These are phyloP conservation scores for Phenganax stokvisi DNA, from an alignment of 92 coral and sea anemone genomes.

Conservation along the genomic window DNA sequence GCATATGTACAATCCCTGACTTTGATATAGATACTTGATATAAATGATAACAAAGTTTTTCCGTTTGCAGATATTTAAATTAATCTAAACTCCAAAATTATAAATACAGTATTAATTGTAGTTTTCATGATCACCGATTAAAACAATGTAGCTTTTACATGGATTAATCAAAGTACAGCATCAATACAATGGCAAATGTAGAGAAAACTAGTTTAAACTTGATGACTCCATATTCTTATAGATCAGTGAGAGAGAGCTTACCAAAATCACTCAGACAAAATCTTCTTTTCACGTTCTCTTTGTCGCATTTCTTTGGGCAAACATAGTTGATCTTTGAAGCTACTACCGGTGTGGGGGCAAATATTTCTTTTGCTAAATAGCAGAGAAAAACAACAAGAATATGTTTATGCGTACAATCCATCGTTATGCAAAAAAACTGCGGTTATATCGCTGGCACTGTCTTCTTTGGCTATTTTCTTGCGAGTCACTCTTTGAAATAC, in stretches of 20 bases:
- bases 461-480: neutral
- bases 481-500: neutral
- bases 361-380: slow-evolving; percentile 23
- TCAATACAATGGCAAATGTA: too few relatives aligned
- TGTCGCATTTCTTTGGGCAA: slow-evolving; percentile 78
- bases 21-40: too few relatives aligned
- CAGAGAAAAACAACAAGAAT: neutral
- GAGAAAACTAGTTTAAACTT: neutral
- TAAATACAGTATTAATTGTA: too few relatives aligned
- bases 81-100: too few relatives aligned
- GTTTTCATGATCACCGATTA: too few relatives aligned
- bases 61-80: too few relatives aligned
- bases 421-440: neutral
- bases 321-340: slow-evolving; percentile 12
- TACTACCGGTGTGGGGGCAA: slow-evolving; percentile 12
- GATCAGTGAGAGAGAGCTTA: slow-evolving; percentile 34
- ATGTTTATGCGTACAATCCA: neutral
- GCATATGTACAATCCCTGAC: too few relatives aligned
- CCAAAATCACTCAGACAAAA: slow-evolving; percentile 93
- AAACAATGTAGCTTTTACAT: too few relatives aligned
- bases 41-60: too few relatives aligned
- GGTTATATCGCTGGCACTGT: neutral
- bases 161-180: too few relatives aligned
- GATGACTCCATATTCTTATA: neutral
- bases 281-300: slow-evolving; percentile 57